phyloP scores from a whole-genome alignment of 2,797 vertebrate species.

The Mormyrus hasselquistii region DNA sequence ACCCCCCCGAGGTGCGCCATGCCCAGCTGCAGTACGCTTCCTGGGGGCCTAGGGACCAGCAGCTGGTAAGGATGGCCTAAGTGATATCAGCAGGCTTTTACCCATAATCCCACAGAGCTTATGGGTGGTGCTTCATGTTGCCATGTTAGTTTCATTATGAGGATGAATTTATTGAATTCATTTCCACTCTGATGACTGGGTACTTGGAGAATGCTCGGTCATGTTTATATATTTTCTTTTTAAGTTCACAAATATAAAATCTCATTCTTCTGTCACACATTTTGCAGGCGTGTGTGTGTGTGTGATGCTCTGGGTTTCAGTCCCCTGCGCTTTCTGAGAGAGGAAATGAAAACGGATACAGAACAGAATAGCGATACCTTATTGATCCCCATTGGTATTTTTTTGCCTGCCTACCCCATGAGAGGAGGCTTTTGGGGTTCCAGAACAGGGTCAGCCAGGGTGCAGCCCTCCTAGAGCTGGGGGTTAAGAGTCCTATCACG shows the following conservation, averaged over 20 bases:
- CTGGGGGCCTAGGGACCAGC: slow-evolving; percentile 90
- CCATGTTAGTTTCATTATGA: background rate
- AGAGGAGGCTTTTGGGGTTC: background rate
- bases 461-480: background rate
- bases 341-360: background rate
- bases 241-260: background rate
- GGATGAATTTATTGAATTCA: background rate
- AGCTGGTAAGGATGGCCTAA: slow-evolving; percentile 76
- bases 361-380: background rate
- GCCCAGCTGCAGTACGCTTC: slow-evolving; percentile 87
- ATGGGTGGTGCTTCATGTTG: background rate
- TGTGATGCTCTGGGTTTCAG: background rate
- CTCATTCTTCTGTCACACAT: background rate
- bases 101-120: background rate
- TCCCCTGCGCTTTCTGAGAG: background rate
- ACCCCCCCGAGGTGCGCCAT: slow-evolving; percentile 83
- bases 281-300: background rate
- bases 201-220: background rate
- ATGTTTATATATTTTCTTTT: background rate
- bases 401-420: background rate
- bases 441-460: background rate
- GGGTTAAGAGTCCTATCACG: background rate
- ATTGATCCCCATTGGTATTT: background rate
- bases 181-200: background rate
- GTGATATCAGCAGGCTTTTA: background rate